Conservation (phyloP, 2,797 vertebrate species). For the Synaphobranchus kaupii region DNA sequence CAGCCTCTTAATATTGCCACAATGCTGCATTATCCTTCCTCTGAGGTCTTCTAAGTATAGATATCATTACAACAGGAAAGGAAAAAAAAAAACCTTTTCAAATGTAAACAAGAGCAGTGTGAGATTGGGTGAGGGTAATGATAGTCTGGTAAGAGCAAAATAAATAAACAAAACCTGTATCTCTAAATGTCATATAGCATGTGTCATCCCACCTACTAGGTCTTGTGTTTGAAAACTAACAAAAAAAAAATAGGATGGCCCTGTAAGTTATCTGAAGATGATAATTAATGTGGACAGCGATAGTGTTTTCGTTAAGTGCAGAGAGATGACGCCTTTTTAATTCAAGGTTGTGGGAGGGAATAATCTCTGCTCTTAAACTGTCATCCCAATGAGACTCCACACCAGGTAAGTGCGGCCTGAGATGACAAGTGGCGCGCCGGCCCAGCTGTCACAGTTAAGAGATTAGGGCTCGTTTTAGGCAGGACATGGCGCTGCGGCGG, state of each 20-base stretch:
- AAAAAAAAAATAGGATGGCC: background rate
- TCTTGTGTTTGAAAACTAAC: background rate
- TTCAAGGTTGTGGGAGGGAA: conserved; percentile 2
- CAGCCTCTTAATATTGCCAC: conserved; percentile 2
- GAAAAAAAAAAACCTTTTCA: background rate
- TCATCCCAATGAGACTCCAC: background rate
- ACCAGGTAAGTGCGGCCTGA: conserved; percentile 5
- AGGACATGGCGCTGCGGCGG: background rate
- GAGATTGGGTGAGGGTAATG: background rate
- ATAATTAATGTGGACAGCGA: conserved; percentile 28
- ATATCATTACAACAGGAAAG: conserved; percentile 5
- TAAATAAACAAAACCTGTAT: background rate
- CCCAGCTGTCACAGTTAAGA: conserved; percentile 15
- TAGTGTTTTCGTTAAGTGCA: conserved; percentile 15
- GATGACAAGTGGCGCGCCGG: conserved; percentile 3
- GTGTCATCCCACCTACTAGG: background rate
- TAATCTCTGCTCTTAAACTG: conserved; percentile 5
- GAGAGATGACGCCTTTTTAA: conserved; percentile 4
- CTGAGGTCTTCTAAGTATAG: background rate
- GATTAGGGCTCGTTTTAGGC: conserved; percentile 1
- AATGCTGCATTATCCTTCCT: background rate
- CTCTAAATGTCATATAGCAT: background rate
- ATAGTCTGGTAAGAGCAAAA: background rate
- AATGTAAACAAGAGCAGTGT: conserved; percentile 9
- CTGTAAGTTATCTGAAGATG: background rate